These are phyloP conservation scores for Phymanthus crucifer DNA, from an alignment of 92 coral and sea anemone genomes.

Conservation along the genomic window DNA sequence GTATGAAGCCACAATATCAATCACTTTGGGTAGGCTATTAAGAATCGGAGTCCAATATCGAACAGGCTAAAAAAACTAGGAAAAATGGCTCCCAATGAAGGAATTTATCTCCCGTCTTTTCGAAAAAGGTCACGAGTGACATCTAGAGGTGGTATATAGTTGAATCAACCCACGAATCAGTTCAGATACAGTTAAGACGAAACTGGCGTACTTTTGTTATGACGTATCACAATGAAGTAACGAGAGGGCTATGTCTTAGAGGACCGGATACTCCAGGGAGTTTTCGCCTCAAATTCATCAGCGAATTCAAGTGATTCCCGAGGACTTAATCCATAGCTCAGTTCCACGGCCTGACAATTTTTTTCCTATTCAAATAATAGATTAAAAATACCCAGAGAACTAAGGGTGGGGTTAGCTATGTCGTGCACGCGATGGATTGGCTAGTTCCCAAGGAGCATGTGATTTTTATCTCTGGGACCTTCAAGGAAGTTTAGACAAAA, in stretches of 20 bases:
- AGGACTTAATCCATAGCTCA: too few species aligned
- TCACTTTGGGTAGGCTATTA: neutral
- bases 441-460: neutral
- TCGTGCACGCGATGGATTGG: neutral
- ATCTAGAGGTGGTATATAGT: neutral
- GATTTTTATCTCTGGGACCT: neutral
- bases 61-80: neutral
- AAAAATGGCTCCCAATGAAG: neutral
- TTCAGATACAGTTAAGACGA: neutral
- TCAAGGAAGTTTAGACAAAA: neutral
- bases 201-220: neutral
- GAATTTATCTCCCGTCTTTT: neutral
- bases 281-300: neutral
- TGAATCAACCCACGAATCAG: neutral
- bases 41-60: neutral
- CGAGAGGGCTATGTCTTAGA: neutral
- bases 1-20: neutral
- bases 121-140: neutral
- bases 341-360: too few species aligned
- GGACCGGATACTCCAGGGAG: slow-evolving; percentile 8
- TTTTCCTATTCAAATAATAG: too few species aligned
- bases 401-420: neutral
- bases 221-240: neutral
- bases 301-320: neutral
- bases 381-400: too few species aligned